phyloP scores from a whole-genome alignment of 2,888 invertebrate genomes.

The Lacanobia wlatinum region DNA sequence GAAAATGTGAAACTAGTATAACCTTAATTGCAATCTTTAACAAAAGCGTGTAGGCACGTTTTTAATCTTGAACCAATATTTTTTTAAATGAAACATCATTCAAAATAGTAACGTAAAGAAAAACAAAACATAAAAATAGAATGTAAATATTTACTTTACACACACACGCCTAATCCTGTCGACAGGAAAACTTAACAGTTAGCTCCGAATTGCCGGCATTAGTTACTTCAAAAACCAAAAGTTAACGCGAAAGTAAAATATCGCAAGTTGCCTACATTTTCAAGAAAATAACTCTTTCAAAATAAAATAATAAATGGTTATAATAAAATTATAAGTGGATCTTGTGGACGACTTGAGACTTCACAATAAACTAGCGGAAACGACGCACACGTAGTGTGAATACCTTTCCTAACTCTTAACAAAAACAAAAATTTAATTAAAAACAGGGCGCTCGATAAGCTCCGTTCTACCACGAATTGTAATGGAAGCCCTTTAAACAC shows the following conservation, averaged over 20 bases:
- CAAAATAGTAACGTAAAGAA: not conserved
- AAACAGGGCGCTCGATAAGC: not conserved
- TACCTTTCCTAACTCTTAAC: no score
- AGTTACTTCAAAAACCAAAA: not conserved
- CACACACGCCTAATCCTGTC: not conserved
- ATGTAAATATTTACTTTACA: conserved; percentile 13
- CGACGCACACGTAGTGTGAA: not conserved
- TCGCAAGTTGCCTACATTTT: not conserved
- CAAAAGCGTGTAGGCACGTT: not conserved
- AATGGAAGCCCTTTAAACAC: conserved; percentile 13
- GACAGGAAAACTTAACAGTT: conserved; percentile 5
- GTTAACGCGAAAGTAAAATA: not conserved
- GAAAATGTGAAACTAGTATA: conserved; percentile 3
- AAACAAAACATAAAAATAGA: not conserved
- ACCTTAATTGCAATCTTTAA: not conserved
- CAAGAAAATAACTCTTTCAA: not conserved
- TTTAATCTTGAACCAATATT: not conserved
- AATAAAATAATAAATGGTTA: no score
- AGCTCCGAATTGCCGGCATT: conserved; percentile 10
- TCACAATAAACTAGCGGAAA: not conserved
- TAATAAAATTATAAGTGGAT: no score
- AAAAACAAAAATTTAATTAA: not conserved
- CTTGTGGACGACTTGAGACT: conserved; percentile 2
- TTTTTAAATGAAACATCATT: not conserved
- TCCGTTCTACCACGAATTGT: not conserved